Base-by-base conservation (phyloP, 2,888 invertebrate species). In the Drosophila austrosaltans region DNA sequence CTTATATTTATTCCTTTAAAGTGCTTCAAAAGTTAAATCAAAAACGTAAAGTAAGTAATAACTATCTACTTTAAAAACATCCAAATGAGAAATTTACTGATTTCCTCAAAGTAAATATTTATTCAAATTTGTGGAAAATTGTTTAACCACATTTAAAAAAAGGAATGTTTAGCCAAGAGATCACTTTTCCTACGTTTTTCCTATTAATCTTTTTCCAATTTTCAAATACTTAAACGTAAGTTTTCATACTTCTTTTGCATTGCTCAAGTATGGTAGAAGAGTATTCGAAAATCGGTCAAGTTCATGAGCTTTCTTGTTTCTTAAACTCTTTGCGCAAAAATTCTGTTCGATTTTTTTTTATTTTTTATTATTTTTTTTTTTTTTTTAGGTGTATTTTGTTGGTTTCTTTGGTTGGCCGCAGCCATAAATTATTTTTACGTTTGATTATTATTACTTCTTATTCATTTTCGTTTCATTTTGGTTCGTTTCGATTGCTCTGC, bases 361-460 rank as follows among this genome's bases (percentile, higher is more conserved):
- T 28, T 3, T 28, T 3, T 28, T 28, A 16, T 16, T 16, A 16
- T 16, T 73, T 28, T 68, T 64, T 60, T 62, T 73, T 28, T 68
- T 61, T 57, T 62, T 72, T 79, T 74, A 81, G 59, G 53, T 66
- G 59, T 72, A 72, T 73, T 73, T 61, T 66, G 69, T 56, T 73
- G 76, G 78, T 72, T 77, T 73, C 66, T 77, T 82, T 64, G 76
- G 76, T 80, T 70, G 82, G 83, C 48, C 48, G 48, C 83, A 82
- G 86, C 83, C 69, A 86, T 88, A 82, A 86, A 83, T 83, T 83
- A 83, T 82, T 88, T 88, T 86, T 82, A 78, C 86, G 75, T 80
- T 83, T 88, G 83, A 82, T 83, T 83, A 83, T 88, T 83, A 83
- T 83, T 83, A 82, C 83, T 83, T 85, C 83, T 78, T 63, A 75